Evolutionary conservation across 1,140 invertebrate genomes (phyloP).

Genomic region (Macrotrachela quadricornifera): DNA sequence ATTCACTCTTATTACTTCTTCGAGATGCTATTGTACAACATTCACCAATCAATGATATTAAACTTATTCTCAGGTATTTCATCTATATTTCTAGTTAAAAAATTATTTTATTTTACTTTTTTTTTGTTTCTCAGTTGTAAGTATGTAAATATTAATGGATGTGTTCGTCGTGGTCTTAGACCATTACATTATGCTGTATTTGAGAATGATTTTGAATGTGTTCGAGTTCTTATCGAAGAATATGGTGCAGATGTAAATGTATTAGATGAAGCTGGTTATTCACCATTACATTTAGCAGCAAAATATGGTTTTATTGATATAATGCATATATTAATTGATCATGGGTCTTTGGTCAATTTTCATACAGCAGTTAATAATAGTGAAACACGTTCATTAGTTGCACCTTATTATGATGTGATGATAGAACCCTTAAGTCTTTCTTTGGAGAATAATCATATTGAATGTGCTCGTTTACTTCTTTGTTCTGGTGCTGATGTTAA

Average conservation of each 20-base stretch:
- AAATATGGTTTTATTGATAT: constrained; percentile 47
- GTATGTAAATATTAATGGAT: constrained; percentile 23
- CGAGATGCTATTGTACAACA: constrained; percentile 68
- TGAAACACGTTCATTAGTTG: constrained; percentile 20
- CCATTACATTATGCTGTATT: constrained; percentile 79
- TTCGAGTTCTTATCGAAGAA: constrained; percentile 27
- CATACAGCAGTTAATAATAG: constrained; percentile 19
- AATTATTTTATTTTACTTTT: neutral
- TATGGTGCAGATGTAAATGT: constrained; percentile 56
- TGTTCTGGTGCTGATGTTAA: constrained; percentile 45
- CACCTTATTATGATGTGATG: constrained; percentile 16
- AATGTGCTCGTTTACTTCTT: constrained; percentile 41
- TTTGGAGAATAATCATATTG: constrained; percentile 59
- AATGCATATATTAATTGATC: constrained; percentile 45
- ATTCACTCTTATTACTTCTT: constrained; percentile 34
- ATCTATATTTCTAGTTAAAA: neutral
- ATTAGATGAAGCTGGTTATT: constrained; percentile 67
- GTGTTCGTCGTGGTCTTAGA: constrained; percentile 42
- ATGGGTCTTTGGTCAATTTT: constrained; percentile 57
- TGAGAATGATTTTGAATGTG: constrained; percentile 56
- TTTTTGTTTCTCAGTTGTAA: too few species aligned
- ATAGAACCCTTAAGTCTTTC: constrained; percentile 52
- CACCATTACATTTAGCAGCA: constrained; percentile 59
- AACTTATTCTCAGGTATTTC: constrained; percentile 12
- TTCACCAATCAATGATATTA: constrained; percentile 58